phyloP scores from a whole-genome alignment of 2,888 invertebrate species.

The Tenthredo livida region DNA sequence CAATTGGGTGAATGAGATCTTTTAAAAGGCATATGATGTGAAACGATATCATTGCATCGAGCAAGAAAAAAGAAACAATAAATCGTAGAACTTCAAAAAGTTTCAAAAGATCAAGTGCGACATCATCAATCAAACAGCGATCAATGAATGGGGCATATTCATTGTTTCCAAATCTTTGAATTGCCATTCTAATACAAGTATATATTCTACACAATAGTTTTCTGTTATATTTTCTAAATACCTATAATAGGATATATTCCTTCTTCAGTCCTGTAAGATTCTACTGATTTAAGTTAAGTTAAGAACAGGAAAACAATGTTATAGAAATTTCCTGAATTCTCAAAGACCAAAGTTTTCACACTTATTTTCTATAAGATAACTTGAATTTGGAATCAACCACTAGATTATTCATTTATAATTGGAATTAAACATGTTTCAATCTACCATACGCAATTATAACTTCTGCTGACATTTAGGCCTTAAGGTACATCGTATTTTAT shows the following conservation, averaged over 20 bases:
- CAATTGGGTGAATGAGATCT: not conserved
- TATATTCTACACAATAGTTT: not conserved
- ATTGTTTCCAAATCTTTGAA: not conserved
- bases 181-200: not conserved
- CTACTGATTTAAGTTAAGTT: not conserved
- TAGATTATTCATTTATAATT: not conserved
- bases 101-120: not conserved
- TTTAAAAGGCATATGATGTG: not conserved
- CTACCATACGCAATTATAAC: not conserved
- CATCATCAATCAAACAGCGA: not conserved
- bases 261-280: not conserved
- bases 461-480: not conserved
- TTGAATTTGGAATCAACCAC: not conserved
- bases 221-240: not conserved
- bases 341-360: not conserved
- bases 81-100: not conserved
- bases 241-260: not conserved
- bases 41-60: not conserved
- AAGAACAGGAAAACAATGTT: not conserved
- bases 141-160: not conserved
- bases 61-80: not conserved
- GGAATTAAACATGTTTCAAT: conserved; percentile 1
- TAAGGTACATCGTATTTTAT: not conserved
- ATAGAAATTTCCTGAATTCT: not conserved
- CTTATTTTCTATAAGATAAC: not conserved